Percentiles rank a stretch among this genome's conserved stretches.
These are phyloP conservation scores for Drosophila nikananu DNA, from an alignment of 1,140 invertebrate genomes.

Conservation along the genomic window DNA sequence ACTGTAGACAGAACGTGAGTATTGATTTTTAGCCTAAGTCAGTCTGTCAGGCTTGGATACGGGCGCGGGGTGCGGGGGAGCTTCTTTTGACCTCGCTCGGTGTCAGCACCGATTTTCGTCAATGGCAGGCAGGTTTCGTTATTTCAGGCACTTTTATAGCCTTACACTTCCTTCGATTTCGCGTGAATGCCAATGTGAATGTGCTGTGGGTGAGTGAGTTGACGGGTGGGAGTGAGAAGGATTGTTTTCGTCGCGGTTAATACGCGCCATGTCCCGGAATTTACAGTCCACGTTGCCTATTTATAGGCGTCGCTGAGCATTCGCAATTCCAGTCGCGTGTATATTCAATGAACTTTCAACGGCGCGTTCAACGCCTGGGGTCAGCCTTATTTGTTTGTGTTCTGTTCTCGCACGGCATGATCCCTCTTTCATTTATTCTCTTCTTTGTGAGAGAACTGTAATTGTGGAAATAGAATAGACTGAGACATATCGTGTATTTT, in stretches of 20 bases:
- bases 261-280: conserved; percentile 24
- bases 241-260: conserved; percentile 36
- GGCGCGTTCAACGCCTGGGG: conserved; percentile 13
- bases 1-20: conserved; percentile 51
- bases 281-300: conserved; percentile 52
- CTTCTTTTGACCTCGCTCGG: conserved; percentile 67
- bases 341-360: conserved; percentile 58
- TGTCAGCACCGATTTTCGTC: conserved; percentile 74
- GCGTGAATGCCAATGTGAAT: conserved; percentile 10
- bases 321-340: conserved; percentile 11
- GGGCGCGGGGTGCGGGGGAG: neutral
- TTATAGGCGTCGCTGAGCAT: conserved; percentile 45
- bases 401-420: conserved; percentile 18
- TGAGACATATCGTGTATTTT: neutral
- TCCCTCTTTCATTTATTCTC: conserved; percentile 2
- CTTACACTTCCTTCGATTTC: conserved; percentile 29
- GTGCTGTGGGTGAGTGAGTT: neutral
- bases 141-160: conserved; percentile 17
- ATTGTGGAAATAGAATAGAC: neutral
- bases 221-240: neutral
- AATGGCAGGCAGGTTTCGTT: conserved; percentile 53
- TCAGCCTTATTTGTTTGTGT: conserved; percentile 18
- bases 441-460: neutral
- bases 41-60: neutral
- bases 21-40: conserved; percentile 63